A percentile compares a stretch with the other conserved stretches of the same genome.
These are phyloP conservation scores for Sciaenops ocellatus DNA, from an alignment of 2,797 vertebrate species.

Conservation along the genomic window DNA sequence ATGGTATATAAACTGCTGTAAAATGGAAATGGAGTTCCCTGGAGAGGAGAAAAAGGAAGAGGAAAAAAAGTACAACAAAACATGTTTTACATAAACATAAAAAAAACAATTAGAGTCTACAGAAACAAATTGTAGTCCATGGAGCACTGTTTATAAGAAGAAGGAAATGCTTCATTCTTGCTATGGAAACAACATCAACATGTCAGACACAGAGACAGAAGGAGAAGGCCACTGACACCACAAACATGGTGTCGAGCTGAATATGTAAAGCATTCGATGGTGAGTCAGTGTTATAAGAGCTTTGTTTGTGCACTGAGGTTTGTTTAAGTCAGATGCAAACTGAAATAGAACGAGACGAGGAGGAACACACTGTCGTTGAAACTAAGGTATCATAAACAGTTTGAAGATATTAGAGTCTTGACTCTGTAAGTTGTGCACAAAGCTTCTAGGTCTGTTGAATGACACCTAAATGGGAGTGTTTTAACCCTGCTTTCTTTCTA, in stretches of 20 bases:
- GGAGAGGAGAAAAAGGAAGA: neutral
- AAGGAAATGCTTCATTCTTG: constrained; percentile 1
- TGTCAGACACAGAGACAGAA: constrained; percentile 14
- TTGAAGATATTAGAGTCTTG: neutral
- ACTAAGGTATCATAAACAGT: neutral
- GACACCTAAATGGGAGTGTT: too few relatives aligned
- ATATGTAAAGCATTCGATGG: constrained; percentile 19
- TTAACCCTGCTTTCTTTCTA: too few relatives aligned
- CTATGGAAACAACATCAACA: constrained; percentile 56
- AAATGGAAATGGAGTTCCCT: neutral
- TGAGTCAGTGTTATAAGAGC: neutral
- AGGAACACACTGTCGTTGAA: neutral
- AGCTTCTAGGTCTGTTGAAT: too few relatives aligned
- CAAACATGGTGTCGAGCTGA: constrained; percentile 8
- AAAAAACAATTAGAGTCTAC: constrained; percentile 9
- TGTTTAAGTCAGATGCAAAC: neutral
- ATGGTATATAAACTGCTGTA: neutral
- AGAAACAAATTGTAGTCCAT: neutral
- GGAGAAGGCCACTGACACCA: constrained; percentile 31
- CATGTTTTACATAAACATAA: constrained; percentile 31
- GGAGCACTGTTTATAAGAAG: constrained; percentile 41
- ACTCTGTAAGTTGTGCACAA: too few relatives aligned
- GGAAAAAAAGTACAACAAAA: neutral
- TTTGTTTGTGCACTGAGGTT: constrained; percentile 10
- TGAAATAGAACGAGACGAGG: neutral